phyloP scores from a whole-genome alignment of 2,888 invertebrate genomes.

The Mesochorus sp. region DNA sequence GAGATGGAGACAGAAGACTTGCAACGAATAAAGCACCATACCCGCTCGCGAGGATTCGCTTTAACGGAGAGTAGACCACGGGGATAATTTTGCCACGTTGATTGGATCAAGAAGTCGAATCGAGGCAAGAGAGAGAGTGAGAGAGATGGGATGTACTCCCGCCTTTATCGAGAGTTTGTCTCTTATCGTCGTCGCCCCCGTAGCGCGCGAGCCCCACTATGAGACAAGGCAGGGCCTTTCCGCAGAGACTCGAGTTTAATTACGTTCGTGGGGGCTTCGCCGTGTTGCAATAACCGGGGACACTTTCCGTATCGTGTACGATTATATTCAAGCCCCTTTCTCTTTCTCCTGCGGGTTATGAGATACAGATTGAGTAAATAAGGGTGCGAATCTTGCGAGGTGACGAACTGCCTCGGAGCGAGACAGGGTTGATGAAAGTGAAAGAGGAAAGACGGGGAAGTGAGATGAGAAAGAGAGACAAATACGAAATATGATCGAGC shows the following conservation, averaged over 20 bases:
- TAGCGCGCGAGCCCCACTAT: constrained; percentile 66
- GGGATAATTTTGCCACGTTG: constrained; percentile 79
- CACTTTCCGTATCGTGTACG: constrained; percentile 66
- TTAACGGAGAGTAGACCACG: constrained; percentile 65
- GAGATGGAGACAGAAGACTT: constrained; percentile 14
- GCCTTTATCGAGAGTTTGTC: constrained; percentile 71
- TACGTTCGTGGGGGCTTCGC: constrained; percentile 72
- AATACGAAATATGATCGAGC: constrained; percentile 13
- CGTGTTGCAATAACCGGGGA: constrained; percentile 76
- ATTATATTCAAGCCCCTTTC: constrained; percentile 61
- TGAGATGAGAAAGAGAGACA: constrained; percentile 1
- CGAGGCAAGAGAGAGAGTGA: constrained; percentile 72
- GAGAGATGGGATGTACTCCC: constrained; percentile 54
- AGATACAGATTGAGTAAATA: constrained; percentile 68
- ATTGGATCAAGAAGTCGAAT: constrained; percentile 81
- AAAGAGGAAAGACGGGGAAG: constrained; percentile 15
- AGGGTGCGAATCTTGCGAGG: constrained; percentile 57
- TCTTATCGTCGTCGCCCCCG: constrained; percentile 25
- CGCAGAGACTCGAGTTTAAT: constrained; percentile 74
- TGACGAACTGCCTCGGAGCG: constrained; percentile 36
- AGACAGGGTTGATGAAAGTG: constrained; percentile 18
- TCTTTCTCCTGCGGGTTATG: constrained; percentile 57
- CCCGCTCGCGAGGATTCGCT: constrained; percentile 46
- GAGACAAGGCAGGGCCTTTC: constrained; percentile 36
- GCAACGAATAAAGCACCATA: constrained; percentile 17